A percentile compares a stretch with the other conserved stretches of the same genome.
phyloP scores from a whole-genome alignment of 2,113 vertebrate species.

The Gallinago paraguaiae region DNA sequence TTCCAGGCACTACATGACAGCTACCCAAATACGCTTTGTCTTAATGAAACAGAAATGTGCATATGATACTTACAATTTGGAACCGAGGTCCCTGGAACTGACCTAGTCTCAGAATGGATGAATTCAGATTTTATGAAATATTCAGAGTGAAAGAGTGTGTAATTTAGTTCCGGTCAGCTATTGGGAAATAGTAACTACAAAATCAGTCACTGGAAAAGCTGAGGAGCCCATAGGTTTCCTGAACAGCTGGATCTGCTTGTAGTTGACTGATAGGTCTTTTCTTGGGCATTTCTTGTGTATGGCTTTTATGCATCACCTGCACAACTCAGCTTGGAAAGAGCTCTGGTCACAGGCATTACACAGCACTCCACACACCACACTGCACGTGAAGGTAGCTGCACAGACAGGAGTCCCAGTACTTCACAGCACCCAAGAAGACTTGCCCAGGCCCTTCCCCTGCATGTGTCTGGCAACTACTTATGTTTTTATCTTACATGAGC shows the following conservation, averaged over 20 bases:
- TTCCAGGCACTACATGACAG: conserved; percentile 57
- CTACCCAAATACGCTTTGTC: conserved; percentile 39
- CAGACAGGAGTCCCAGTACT: neutral
- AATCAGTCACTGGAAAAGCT: neutral
- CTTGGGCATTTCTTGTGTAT: neutral
- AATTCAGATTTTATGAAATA: conserved; percentile 5
- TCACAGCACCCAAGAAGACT: neutral
- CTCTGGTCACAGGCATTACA: neutral
- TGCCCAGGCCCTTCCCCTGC: neutral
- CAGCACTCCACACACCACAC: fast-evolving
- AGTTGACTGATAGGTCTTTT: neutral
- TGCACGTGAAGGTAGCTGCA: fast-evolving
- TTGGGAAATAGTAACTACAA: neutral
- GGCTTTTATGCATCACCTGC: neutral
- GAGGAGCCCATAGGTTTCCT: neutral
- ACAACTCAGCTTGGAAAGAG: neutral
- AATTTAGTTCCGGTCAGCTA: neutral
- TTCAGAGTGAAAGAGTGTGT: neutral
- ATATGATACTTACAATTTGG: neutral
- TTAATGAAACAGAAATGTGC: conserved; percentile 33
- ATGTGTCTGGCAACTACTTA: neutral
- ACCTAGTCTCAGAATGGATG: neutral
- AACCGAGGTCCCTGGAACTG: neutral
- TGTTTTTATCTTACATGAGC: neutral
- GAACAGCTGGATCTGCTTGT: fast-evolving